These are phyloP conservation scores for Hippasteria phrygiana DNA, from an alignment of 53 echinoderm and acorn worm species.

Conservation along the genomic window DNA sequence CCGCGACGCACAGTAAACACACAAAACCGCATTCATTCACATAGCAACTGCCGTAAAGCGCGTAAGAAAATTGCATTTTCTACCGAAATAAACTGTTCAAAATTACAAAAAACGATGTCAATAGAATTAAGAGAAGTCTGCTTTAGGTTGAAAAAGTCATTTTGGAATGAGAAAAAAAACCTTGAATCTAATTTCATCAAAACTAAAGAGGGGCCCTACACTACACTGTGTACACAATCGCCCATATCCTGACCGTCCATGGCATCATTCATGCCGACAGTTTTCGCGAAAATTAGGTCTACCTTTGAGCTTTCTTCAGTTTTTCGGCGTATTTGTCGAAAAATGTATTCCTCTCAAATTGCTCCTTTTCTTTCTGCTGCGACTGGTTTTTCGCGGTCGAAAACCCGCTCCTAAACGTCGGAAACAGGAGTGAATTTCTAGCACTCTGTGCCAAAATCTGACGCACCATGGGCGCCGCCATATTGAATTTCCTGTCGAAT, in stretches of 20 bases:
- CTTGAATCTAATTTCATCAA: no score
- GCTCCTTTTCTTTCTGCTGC: slow-evolving; percentile 46
- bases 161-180: no score
- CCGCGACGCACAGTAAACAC: no score
- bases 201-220: no score
- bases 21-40: no score
- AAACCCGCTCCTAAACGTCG: slow-evolving; percentile 51
- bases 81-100: no score
- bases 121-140: no score
- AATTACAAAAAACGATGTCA: no score
- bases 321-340: slow-evolving; percentile 88
- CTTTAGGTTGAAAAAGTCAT: no score
- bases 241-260: neutral
- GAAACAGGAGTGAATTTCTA: slow-evolving; percentile 34
- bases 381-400: slow-evolving; percentile 10
- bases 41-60: no score
- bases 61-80: no score
- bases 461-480: slow-evolving; percentile 81
- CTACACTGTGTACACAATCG: neutral
- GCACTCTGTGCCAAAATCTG: slow-evolving; percentile 64
- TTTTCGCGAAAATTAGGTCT: neutral
- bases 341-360: slow-evolving; percentile 75
- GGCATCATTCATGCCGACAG: neutral
- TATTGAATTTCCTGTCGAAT: slow-evolving; percentile 35
- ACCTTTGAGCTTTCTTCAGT: slow-evolving; percentile 86